Base-by-base conservation (phyloP, 2,797 vertebrate genomes). In the Rhinella marina region DNA sequence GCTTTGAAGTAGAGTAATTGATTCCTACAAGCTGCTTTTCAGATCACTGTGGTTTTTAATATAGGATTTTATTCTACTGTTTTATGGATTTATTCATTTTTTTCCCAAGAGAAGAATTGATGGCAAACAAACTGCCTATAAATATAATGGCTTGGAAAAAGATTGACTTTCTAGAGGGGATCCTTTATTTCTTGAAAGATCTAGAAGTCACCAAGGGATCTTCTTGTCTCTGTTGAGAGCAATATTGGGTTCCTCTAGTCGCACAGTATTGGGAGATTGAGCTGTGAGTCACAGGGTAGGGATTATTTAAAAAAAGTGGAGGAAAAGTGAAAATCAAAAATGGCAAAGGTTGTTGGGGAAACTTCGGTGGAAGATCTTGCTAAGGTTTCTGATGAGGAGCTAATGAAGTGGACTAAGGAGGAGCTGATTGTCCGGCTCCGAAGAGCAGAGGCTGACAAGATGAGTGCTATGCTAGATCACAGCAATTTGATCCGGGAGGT, bases 391-490 rank as follows among this genome's bases (percentile, higher is more conserved):
- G 98, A 99, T 70, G 97, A 98, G 91, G 97, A 98, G 92, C 95
- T 99, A 92, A 95, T 97, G 80, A 95, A 96, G 94, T 97, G 97
- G 97, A 96, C 95, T 92, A 99, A 97, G 91, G 98, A 98, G 88
- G 97, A 99, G 92, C 95, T 99, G 94, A 94, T 99, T 90, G 95
- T 96, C 90, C 94, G 97, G 93, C 93, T 99, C 91, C 95, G 98
- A 90, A 96, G 96, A 90, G 94, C 97, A 2, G 98, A 99, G 93
- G 95, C 96, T 59, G 97, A 98, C 90, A 98, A 97, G 94, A 97
- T 98, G 96, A 96, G 96, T 93, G 96, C 97, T 90, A 99, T 99
- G 94, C 92, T 99, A 94, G 98, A 99, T 92, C 98, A 99, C 94
- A 96, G 97, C 91, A 97, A 98, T 92, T 96, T 98, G 91, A 99